Percentiles rank a stretch among this genome's conserved stretches.
Conservation (phyloP, 2,113 vertebrate species). For the Lagopus muta region DNA sequence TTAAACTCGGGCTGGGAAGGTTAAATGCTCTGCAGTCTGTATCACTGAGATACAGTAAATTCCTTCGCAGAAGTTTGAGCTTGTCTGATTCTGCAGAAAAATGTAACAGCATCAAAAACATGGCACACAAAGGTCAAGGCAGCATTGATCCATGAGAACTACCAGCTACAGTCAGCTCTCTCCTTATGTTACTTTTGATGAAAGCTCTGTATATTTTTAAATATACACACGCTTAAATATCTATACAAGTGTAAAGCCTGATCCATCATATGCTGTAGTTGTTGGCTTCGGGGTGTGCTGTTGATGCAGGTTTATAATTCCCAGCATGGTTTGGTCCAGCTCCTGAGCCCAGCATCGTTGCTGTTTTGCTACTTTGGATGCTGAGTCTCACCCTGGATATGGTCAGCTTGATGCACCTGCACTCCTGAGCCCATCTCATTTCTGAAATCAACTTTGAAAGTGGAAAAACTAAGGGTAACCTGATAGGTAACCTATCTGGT, state of each 20-base stretch:
- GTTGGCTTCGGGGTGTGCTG: background rate
- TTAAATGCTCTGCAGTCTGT: background rate
- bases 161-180: background rate
- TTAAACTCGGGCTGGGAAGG: background rate
- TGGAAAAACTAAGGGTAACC: background rate
- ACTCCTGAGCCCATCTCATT: too few relatives aligned
- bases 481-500: background rate
- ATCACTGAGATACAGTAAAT: slow-evolving; percentile 16
- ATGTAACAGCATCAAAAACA: slow-evolving; percentile 28
- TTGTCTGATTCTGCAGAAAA: background rate
- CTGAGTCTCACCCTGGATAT: background rate
- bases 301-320: background rate
- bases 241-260: background rate
- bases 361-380: background rate
- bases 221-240: background rate
- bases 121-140: background rate
- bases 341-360: accelerated
- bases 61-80: slow-evolving; percentile 1
- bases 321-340: accelerated
- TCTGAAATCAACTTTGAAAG: background rate
- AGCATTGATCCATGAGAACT: background rate
- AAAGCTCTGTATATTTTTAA: background rate
- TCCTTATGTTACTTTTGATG: background rate
- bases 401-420: background rate
- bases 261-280: background rate